Percentiles rank a stretch among this genome's conserved stretches.
phyloP scores from a whole-genome alignment of 2,888 invertebrate genomes.

The Melikaiella ostensackeni region DNA sequence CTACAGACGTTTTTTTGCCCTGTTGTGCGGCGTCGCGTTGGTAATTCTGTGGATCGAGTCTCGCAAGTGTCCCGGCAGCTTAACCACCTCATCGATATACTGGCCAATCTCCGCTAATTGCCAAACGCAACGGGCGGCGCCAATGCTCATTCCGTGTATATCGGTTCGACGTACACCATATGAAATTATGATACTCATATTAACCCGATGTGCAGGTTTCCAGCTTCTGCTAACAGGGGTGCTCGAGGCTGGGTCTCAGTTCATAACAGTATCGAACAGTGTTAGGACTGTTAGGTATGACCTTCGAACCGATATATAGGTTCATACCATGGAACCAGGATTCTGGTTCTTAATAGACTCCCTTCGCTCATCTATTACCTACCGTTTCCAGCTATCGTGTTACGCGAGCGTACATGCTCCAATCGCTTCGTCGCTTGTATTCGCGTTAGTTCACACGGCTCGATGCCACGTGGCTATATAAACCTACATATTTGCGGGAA shows the following conservation, averaged over 20 bases:
- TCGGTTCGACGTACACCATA: slow-evolving; percentile 51
- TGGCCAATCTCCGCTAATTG: slow-evolving; percentile 57
- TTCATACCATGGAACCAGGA: neutral
- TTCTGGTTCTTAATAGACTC: slow-evolving; percentile 58
- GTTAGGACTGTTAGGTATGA: slow-evolving; percentile 1
- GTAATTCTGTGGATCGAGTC: no score
- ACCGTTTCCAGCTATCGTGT: slow-evolving; percentile 3
- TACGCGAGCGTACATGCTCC: neutral
- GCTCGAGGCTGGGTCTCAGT: neutral
- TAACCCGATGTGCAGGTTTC: slow-evolving; percentile 32
- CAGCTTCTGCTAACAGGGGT: neutral
- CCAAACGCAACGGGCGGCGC: slow-evolving; percentile 52
- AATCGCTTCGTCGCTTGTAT: neutral
- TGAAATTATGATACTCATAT: slow-evolving; percentile 58
- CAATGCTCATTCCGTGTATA: slow-evolving; percentile 51
- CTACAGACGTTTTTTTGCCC: no score
- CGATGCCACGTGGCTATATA: slow-evolving; percentile 5
- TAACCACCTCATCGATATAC: slow-evolving; percentile 2
- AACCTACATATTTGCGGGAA: neutral
- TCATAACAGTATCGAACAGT: slow-evolving; percentile 13
- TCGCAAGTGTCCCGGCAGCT: neutral
- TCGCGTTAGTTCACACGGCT: neutral
- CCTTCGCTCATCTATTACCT: neutral
- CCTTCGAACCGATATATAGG: neutral
- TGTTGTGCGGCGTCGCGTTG: no score